Conservation (phyloP, 2,113 vertebrate genomes). For the Mormoops blainvillei region DNA sequence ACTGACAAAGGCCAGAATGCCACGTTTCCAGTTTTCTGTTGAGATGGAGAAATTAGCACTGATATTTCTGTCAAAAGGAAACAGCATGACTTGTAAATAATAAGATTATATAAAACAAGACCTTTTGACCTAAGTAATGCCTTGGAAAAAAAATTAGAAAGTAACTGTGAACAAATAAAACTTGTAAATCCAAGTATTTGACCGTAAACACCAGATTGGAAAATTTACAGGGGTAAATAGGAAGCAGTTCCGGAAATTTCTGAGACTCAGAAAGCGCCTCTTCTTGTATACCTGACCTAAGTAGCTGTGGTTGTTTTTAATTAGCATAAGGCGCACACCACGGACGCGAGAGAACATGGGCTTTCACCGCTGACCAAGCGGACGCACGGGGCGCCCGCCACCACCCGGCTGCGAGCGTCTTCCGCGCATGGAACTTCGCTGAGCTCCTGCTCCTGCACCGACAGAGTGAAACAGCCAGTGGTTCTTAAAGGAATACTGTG, state of each 20-base stretch:
- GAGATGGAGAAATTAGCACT: not conserved
- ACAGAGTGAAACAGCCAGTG: not conserved
- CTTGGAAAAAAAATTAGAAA: not conserved
- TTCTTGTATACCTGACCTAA: not conserved
- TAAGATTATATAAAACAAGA: not conserved
- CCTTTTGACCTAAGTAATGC: not conserved
- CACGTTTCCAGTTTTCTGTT: not conserved
- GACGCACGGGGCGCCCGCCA: too few relatives aligned
- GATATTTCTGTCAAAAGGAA: not conserved
- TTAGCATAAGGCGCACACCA: not conserved
- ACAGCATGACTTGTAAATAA: not conserved
- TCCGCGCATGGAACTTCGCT: not conserved
- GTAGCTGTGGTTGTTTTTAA: not conserved
- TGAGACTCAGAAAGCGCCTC: not conserved
- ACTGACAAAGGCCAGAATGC: not conserved
- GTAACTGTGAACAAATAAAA: not conserved
- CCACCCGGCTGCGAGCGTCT: not conserved
- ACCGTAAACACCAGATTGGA: not conserved
- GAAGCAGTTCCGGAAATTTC: not conserved
- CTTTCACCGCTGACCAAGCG: not conserved
- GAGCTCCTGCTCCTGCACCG: not conserved
- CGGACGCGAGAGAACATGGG: not conserved
- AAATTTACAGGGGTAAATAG: not conserved
- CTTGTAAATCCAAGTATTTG: not conserved
- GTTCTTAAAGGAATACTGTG: not conserved